phyloP scores from a whole-genome alignment of 1,140 invertebrate genomes.

The Drosophila nebulosa region DNA sequence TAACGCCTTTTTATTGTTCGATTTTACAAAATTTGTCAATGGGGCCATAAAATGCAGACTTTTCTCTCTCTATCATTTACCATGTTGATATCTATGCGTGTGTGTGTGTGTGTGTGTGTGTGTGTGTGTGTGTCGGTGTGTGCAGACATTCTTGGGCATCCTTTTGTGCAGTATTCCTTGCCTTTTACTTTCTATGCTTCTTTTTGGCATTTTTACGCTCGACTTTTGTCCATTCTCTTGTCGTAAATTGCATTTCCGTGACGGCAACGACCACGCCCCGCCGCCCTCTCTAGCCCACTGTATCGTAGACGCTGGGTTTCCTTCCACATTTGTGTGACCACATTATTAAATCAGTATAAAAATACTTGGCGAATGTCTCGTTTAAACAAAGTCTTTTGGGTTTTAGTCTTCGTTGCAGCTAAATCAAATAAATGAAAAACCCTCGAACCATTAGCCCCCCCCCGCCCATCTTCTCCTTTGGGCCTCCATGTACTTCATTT shows the following conservation, averaged over 20 bases:
- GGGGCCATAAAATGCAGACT: conserved; percentile 66
- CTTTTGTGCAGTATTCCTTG: not conserved
- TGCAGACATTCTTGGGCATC: not conserved
- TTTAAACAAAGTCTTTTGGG: conserved; percentile 20
- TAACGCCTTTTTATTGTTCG: conserved; percentile 71
- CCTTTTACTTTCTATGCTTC: not conserved
- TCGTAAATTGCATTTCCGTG: conserved; percentile 70
- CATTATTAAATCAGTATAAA: conserved; percentile 75
- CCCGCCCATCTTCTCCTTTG: not conserved
- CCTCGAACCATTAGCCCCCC: not conserved
- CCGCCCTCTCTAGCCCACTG: not conserved
- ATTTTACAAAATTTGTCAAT: conserved; percentile 62
- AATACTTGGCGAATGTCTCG: conserved; percentile 10
- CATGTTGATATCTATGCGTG: not conserved
- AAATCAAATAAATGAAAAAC: conserved; percentile 52
- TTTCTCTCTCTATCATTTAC: not conserved
- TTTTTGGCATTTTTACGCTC: conserved; percentile 61
- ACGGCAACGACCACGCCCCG: conserved; percentile 31
- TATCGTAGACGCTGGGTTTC: too few relatives aligned
- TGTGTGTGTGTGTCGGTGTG: not conserved
- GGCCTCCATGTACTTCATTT: conserved; percentile 16
- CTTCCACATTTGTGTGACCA: conserved; percentile 25
- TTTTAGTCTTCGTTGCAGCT: conserved; percentile 49
- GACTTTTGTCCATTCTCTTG: conserved; percentile 39
- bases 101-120: not conserved